A percentile compares a stretch with the other conserved stretches of the same genome.
These are phyloP conservation scores for Enhydra lutris DNA, from an alignment of 2,113 vertebrate genomes.

Conservation along the genomic window DNA sequence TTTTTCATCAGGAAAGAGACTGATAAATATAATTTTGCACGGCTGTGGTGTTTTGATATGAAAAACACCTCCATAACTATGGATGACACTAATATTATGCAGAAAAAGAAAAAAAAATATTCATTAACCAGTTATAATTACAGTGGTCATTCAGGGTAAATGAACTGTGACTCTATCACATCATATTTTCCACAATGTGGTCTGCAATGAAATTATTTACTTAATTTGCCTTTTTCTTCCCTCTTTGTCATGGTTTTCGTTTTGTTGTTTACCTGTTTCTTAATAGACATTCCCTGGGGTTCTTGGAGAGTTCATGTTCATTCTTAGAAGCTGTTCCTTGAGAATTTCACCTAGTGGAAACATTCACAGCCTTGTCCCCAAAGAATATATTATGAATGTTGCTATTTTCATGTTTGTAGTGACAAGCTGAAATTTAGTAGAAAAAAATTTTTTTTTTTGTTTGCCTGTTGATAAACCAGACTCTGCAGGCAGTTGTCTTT, in stretches of 20 bases:
- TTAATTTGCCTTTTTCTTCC: not conserved
- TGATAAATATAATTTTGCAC: not conserved
- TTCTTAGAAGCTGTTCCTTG: slow-evolving; percentile 25
- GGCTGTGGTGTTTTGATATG: not conserved
- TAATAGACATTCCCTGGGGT: not conserved
- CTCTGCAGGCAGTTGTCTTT: not conserved
- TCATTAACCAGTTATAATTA: not conserved
- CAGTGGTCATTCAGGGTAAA: not conserved
- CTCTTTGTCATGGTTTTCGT: not conserved
- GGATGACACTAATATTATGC: not conserved
- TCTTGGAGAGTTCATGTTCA: not conserved
- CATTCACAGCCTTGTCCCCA: not conserved
- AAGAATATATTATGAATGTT: not conserved
- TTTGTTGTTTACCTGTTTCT: slow-evolving; percentile 17
- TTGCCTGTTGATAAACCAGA: not conserved
- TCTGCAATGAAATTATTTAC: not conserved
- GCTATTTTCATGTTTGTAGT: not conserved
- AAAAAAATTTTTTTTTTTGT: not conserved
- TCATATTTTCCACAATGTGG: not conserved
- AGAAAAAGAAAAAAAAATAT: not conserved
- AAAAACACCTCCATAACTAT: not conserved
- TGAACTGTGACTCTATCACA: not conserved
- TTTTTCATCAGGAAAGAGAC: not conserved
- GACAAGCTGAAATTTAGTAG: slow-evolving; percentile 46
- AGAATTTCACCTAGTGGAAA: slow-evolving; percentile 39